A percentile compares a stretch with the other conserved stretches of the same genome.
phyloP scores from a whole-genome alignment of 2,797 vertebrate species.

The Chaetodon trifasciatus region DNA sequence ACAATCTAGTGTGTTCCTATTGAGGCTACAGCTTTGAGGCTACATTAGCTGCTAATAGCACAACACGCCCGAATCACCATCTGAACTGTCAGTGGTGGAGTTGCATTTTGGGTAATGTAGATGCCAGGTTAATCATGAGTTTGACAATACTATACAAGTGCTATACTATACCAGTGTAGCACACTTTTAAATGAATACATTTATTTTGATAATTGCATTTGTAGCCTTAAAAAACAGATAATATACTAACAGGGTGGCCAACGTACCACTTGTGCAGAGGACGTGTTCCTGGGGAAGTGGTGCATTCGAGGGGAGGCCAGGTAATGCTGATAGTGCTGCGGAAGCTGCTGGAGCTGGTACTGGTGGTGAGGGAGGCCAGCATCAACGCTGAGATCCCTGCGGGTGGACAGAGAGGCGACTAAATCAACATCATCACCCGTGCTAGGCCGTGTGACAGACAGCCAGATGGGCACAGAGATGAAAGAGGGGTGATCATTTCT shows the following conservation, averaged over 20 bases:
- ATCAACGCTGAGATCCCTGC: constrained; percentile 97
- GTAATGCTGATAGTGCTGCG: constrained; percentile 98
- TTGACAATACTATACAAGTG: too few species aligned
- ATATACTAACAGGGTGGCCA: neutral
- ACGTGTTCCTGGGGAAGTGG: constrained; percentile 94
- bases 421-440: constrained; percentile 22
- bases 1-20: neutral
- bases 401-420: constrained; percentile 42
- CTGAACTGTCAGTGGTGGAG: neutral
- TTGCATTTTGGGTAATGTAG: neutral
- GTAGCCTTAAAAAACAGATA: neutral
- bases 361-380: constrained; percentile 91
- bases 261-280: constrained; percentile 96
- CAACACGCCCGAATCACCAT: neutral
- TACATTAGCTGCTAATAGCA: neutral
- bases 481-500: constrained; percentile 24
- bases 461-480: constrained; percentile 41
- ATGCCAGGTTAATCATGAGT: neutral
- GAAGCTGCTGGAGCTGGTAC: constrained; percentile 95
- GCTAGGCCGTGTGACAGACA: constrained; percentile 30
- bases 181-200: neutral
- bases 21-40: neutral
- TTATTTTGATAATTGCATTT: neutral
- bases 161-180: neutral
- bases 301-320: constrained; percentile 95